Percentiles rank a stretch among this genome's conserved stretches.
Conservation (phyloP, 2,113 vertebrate genomes). For the Carassius carassius region DNA sequence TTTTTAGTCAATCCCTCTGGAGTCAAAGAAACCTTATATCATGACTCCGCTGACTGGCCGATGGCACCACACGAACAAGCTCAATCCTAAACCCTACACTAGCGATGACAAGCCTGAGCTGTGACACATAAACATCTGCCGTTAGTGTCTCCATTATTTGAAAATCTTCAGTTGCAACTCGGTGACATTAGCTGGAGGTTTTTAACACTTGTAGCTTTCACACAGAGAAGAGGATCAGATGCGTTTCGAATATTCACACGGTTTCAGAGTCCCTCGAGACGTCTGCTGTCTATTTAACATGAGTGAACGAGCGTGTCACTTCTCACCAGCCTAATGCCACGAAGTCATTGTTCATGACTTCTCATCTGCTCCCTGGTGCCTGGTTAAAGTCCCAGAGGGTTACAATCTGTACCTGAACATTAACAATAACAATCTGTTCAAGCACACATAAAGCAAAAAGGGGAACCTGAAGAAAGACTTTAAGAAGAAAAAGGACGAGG, state of each 20-base stretch:
- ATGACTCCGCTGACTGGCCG: background rate
- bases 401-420: slow-evolving; percentile 38
- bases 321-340: slow-evolving; percentile 13
- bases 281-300: background rate
- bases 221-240: background rate
- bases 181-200: background rate
- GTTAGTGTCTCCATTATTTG: background rate
- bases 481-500: slow-evolving; percentile 24
- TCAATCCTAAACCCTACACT: slow-evolving; percentile 10
- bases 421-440: slow-evolving; percentile 53
- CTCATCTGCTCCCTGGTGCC: slow-evolving; percentile 27
- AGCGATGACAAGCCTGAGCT: background rate
- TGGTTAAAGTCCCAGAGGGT: background rate
- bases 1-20: background rate
- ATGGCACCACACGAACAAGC: background rate
- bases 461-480: slow-evolving; percentile 50
- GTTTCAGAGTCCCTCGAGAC: background rate
- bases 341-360: slow-evolving; percentile 8
- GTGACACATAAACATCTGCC: background rate
- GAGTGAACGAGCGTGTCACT: slow-evolving; percentile 1
- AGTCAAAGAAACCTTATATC: too few species aligned
- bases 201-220: background rate
- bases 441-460: slow-evolving; percentile 51
- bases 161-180: background rate
- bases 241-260: background rate